Evolutionary conservation across 2,113 vertebrate genomes (phyloP).

Genomic region (Gobius niger): DNA sequence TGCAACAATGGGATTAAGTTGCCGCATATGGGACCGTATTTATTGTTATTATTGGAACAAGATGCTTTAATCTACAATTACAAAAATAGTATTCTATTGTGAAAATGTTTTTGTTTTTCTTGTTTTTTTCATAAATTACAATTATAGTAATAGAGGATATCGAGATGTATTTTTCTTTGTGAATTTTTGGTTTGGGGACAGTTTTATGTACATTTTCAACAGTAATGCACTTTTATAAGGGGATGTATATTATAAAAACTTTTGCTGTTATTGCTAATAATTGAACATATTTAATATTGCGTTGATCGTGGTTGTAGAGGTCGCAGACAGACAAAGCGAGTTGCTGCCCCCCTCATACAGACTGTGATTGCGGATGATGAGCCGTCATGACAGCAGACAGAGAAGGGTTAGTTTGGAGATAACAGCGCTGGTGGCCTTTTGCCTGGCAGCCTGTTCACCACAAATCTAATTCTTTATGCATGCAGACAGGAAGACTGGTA

Average conservation of each 20-base stretch:
- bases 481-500: conserved; percentile 44
- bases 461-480: conserved; percentile 48
- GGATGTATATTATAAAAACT: too few species aligned
- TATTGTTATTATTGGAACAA: not conserved
- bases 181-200: too few species aligned
- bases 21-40: conserved; percentile 15
- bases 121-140: too few species aligned
- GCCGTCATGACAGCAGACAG: conserved; percentile 52
- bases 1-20: conserved; percentile 25
- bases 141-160: too few species aligned
- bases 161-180: too few species aligned
- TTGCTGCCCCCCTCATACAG: conserved; percentile 14
- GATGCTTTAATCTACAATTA: too few species aligned
- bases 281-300: too few species aligned
- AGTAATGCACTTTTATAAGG: too few species aligned
- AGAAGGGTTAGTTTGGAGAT: conserved; percentile 40
- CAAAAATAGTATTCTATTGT: too few species aligned
- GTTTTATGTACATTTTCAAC: too few species aligned
- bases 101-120: too few species aligned
- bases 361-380: conserved; percentile 45
- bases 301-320: not conserved
- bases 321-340: conserved; percentile 12
- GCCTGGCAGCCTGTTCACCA: conserved; percentile 30
- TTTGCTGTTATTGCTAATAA: too few species aligned
- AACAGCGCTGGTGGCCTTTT: conserved; percentile 58